Percentiles rank a stretch among this genome's conserved stretches.
phyloP scores from a whole-genome alignment of 2,113 vertebrate genomes.

The Eptesicus fuscus region DNA sequence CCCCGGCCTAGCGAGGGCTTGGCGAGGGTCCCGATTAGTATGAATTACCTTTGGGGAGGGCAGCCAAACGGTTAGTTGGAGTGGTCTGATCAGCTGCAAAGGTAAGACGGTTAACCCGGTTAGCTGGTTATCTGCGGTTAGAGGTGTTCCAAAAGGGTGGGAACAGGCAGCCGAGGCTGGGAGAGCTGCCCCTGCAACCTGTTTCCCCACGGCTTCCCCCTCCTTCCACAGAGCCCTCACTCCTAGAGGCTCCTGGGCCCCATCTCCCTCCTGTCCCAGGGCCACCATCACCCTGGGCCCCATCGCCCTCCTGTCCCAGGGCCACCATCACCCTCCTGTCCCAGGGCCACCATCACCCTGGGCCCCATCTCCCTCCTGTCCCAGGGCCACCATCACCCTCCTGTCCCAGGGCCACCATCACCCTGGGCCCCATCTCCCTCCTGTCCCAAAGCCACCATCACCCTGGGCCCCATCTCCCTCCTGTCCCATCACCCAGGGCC shows the following conservation, averaged over 20 bases:
- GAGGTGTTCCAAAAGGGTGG: slow-evolving; percentile 26
- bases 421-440: background rate
- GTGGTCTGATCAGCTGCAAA: slow-evolving; percentile 82
- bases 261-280: background rate
- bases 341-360: fast-evolving
- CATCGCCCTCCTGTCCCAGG: background rate
- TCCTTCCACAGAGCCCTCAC: background rate
- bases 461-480: background rate
- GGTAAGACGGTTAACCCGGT: slow-evolving; percentile 83
- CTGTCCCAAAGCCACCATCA: fast-evolving
- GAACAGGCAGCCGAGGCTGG: background rate
- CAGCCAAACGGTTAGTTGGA: slow-evolving; percentile 83
- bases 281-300: background rate
- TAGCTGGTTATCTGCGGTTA: slow-evolving; percentile 71
- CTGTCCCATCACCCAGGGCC: no score
- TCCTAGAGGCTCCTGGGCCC: background rate
- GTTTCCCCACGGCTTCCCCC: background rate
- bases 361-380: background rate
- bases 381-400: background rate
- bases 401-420: fast-evolving
- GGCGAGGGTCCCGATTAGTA: slow-evolving; percentile 69
- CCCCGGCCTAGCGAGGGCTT: background rate
- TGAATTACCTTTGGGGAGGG: slow-evolving; percentile 85
- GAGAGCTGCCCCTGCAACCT: background rate
- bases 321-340: background rate